These are phyloP conservation scores for Pseudopleuronectes americanus DNA, from an alignment of 2,797 vertebrate species.

Conservation along the genomic window DNA sequence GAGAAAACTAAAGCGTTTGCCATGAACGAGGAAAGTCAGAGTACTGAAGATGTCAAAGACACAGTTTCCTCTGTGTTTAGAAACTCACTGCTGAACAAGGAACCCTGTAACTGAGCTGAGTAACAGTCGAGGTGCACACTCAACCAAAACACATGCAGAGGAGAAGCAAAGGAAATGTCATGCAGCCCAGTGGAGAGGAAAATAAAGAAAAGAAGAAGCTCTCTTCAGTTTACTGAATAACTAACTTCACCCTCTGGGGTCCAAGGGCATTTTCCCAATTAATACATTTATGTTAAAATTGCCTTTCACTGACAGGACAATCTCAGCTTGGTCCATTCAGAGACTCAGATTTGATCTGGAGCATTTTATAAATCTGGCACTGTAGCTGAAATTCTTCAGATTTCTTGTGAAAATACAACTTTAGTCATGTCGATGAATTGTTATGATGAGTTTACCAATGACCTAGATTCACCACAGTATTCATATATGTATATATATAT, in stretches of 20 bases:
- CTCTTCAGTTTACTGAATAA: background rate
- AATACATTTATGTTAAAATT: too few relatives aligned
- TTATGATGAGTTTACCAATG: too few relatives aligned
- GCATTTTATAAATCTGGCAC: too few relatives aligned
- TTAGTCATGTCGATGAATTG: too few relatives aligned
- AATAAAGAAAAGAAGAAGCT: background rate
- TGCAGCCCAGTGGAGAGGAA: conserved; percentile 12
- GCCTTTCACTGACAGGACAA: too few relatives aligned
- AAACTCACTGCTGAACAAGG: conserved; percentile 20
- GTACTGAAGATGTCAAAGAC: conserved; percentile 11
- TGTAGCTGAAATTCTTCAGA: too few relatives aligned
- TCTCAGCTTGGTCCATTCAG: too few relatives aligned
- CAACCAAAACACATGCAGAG: background rate
- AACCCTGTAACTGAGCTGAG: background rate
- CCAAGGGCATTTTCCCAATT: too few relatives aligned
- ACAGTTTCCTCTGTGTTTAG: background rate
- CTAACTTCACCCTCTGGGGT: background rate
- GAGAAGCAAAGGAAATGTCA: background rate
- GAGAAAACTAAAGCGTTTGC: conserved; percentile 2
- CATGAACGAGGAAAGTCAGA: background rate
- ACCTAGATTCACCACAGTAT: too few relatives aligned
- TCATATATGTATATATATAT: too few relatives aligned
- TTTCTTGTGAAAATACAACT: too few relatives aligned
- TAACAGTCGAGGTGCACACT: background rate
- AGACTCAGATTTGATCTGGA: too few relatives aligned